Base-by-base conservation (phyloP, 1,140 invertebrate genomes). In the Gonatopus flavifemur region DNA sequence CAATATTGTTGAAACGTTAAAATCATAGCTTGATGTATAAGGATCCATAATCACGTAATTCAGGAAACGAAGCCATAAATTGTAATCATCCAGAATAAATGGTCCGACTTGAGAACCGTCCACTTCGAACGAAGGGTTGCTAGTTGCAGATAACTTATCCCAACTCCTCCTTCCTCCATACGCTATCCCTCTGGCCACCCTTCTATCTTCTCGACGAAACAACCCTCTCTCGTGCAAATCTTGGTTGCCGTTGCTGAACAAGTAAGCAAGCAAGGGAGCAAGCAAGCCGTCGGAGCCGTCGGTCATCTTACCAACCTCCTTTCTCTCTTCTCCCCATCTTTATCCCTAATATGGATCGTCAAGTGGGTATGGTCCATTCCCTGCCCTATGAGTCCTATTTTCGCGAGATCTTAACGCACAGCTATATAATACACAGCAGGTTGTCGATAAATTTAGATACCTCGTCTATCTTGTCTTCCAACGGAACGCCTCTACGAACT, bases 81-180 rank as follows among this genome's bases (percentile, higher is more conserved):
- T n/a, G n/a, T n/a, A n/a, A n/a, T n/a, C n/a, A n/a, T n/a, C n/a
- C n/a, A n/a, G n/a, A n/a, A n/a, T n/a, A 55, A 59, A 61, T 59
- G 56, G 57, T 56, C 48, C 50, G 39, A 58, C 59, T 62, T 76
- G 72, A 74, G 69, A 74, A 74, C 68, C 69, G 57, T 62, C 59
- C 63, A 69, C 60, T 70, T 64, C 64, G 64, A 12, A 54, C 52
- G 66, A 72, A 73, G 71, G 71, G 71, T 75, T 74, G 70, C 62
- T 72, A 70, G 69, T 74, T 69, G 67, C 53, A 69, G 71, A 75
- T 77, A 77, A 77, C 72, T 77, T 75, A 77, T 77, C 74, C 68
- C 60, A 53, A 52, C 55, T 58, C 49, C 58, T 37, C 57, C 49
- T 38, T 28, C 50, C 49, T 19, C 41, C 36, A n/a, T 40, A 37